Base-by-base conservation (phyloP, 2,113 vertebrate species). In the Cygnus atratus region DNA sequence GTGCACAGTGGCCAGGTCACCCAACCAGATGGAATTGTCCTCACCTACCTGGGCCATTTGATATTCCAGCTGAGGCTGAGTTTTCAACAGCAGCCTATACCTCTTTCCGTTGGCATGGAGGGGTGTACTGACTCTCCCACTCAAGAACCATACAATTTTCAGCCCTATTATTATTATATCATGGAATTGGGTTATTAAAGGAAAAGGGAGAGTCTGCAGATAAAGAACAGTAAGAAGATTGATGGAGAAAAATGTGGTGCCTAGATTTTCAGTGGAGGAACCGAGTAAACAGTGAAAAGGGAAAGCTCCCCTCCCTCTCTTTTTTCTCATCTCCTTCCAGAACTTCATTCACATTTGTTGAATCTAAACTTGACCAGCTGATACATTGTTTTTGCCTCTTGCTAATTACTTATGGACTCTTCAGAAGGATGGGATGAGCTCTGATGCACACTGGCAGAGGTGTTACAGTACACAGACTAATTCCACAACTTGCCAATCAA, bases 381-480 rank as follows among this genome's bases (percentile, higher is more conserved):
- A 74, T n/a, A 29, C 10, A 41, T 18, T 55, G 35, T 7, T 73
- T 8, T 48, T 75, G 17, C 31, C 13, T 67, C 79, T 92, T 5
- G 3, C 25, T 65, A 15, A 4, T 75, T 59, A 24, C 44, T 84
- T 25, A 9, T 16, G 12, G 15, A 13, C n/a, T 67, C 29, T 67
- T 87, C 46, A 9, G 33, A 39, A 50, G 13, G 21, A 87, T 9
- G 6, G 62, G 37, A 76, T 67, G 37, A 95, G 58, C 54, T 48
- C 35, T 65, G 76, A 79, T 1, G 0, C 57, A 66, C 44, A 5
- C 35, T 81, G 18, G 2, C 9, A 2, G 25, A 48, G 4, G 3
- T 7, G 13, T 37, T 3, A 1, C 39, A 59, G 31, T 12, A 59
- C 70, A 21, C 35, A 86, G 39, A 15, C 61, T 86, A 46, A 73